phyloP scores from a whole-genome alignment of 2,113 vertebrate genomes.

The human (Homo sapiens) region GRCh38 chr2:122398001-122398500 shows the following conservation, averaged over 20 bases:
- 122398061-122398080: neutral
- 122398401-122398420: too few species aligned
- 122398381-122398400: too few species aligned
- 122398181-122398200: neutral
- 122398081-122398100: neutral
- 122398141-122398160: neutral
- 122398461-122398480: too few species aligned
- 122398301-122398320: too few species aligned
- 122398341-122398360: too few species aligned
- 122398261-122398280: neutral
- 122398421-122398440: too few species aligned
- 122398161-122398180: neutral
- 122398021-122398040: neutral
- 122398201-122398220: neutral
- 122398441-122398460: too few species aligned
- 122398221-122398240: neutral
- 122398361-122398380: too few species aligned
- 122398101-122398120: neutral
- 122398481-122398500: fast-evolving
- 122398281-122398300: neutral
- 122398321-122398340: too few species aligned
- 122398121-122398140: neutral
- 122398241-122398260: neutral
- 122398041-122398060: neutral
- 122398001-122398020: neutral